These are phyloP conservation scores for Xiphophorus hellerii DNA, from an alignment of 2,113 vertebrate genomes.

Conservation along the genomic window DNA sequence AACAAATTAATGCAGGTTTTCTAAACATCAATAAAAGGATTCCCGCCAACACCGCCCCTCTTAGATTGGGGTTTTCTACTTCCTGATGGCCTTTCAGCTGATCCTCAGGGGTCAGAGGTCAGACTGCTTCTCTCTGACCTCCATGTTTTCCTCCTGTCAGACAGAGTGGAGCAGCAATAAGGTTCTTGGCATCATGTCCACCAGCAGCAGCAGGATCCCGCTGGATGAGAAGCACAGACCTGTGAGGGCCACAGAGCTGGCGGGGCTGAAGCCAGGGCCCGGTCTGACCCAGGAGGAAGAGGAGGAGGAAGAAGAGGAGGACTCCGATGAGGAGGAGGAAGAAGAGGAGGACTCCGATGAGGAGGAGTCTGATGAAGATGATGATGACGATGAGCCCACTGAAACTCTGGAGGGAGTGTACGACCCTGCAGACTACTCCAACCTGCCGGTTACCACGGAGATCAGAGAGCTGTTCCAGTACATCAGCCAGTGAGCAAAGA, in stretches of 20 bases:
- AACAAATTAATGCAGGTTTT: too few relatives aligned
- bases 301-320: slow-evolving; percentile 80
- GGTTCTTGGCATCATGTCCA: slow-evolving; percentile 69
- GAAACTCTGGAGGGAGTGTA: slow-evolving; percentile 85
- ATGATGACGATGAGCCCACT: slow-evolving; percentile 78
- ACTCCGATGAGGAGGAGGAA: slow-evolving; percentile 25
- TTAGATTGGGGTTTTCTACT: too few relatives aligned
- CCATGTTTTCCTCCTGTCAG: slow-evolving; percentile 17
- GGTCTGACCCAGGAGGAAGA: slow-evolving; percentile 82
- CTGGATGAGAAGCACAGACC: slow-evolving; percentile 73
- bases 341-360: slow-evolving; percentile 81
- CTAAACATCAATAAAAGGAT: too few relatives aligned
- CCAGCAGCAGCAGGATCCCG: slow-evolving; percentile 77
- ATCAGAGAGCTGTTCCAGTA: slow-evolving; percentile 95
- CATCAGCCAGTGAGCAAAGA: slow-evolving; percentile 84
- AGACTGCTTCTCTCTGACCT: too few relatives aligned
- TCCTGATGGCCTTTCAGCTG: too few relatives aligned
- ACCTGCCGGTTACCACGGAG: slow-evolving; percentile 88
- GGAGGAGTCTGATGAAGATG: slow-evolving; percentile 84
- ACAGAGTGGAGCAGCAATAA: slow-evolving; percentile 54
- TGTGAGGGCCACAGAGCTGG: slow-evolving; percentile 64
- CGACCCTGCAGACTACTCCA: slow-evolving; percentile 87
- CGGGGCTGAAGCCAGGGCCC: slow-evolving; percentile 49
- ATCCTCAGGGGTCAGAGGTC: background rate
- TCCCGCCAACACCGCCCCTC: too few relatives aligned